Percentiles rank a stretch among this genome's conserved stretches.
Conservation (phyloP, 2,113 vertebrate genomes). For the Muntiacus muntjak region DNA sequence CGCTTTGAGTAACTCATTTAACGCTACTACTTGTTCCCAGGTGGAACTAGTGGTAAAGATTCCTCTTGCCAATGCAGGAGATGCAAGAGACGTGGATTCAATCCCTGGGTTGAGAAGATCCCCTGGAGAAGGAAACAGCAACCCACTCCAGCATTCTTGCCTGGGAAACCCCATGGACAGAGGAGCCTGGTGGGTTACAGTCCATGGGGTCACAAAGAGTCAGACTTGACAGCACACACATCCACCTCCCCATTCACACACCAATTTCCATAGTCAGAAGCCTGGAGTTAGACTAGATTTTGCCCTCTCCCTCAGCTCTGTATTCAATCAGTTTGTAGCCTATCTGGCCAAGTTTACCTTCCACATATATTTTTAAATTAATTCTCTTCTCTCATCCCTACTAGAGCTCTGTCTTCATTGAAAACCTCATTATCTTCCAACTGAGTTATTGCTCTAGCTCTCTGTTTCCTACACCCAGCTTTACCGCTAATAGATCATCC, state of each 20-base stretch:
- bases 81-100: neutral
- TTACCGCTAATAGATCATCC: neutral
- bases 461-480: neutral
- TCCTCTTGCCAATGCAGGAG: neutral
- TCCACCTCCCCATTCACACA: too few species aligned
- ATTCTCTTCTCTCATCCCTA: neutral
- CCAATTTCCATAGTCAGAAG: neutral
- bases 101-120: neutral
- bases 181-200: neutral
- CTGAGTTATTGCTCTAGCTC: conserved; percentile 11
- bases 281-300: neutral
- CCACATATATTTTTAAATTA: conserved; percentile 1
- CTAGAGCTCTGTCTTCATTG: conserved; percentile 15
- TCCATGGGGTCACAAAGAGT: neutral
- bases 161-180: neutral
- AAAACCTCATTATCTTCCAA: conserved; percentile 24
- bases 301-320: neutral
- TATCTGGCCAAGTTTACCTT: neutral
- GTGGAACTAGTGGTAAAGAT: neutral
- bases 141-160: neutral
- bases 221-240: neutral
- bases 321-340: neutral
- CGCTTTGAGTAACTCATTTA: neutral
- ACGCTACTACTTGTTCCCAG: neutral
- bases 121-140: neutral